Evolutionary conservation across 2,113 vertebrate genomes (phyloP).

Genomic region (Anhinga rufa): DNA sequence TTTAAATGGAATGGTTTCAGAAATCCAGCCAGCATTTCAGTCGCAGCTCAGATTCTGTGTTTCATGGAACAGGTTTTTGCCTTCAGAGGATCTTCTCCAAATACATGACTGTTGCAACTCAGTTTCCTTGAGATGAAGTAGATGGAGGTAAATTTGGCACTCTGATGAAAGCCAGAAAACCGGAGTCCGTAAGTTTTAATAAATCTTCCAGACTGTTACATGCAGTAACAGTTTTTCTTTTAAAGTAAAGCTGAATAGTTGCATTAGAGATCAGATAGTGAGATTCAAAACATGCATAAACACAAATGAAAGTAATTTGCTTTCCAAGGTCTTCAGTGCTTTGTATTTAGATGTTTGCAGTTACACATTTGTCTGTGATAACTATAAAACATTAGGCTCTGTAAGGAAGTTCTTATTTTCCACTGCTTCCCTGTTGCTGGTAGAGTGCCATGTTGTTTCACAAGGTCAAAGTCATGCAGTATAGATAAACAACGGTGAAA

Average conservation of each 20-base stretch:
- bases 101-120: slow-evolving; percentile 3
- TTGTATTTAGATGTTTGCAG: neutral
- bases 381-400: neutral
- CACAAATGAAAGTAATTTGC: neutral
- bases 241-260: neutral
- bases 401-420: neutral
- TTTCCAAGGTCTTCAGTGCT: neutral
- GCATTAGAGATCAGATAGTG: neutral
- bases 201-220: neutral
- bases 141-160: neutral
- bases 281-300: neutral
- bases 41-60: neutral
- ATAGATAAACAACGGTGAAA: neutral
- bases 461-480: neutral
- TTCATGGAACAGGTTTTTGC: slow-evolving; percentile 32
- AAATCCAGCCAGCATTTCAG: slow-evolving; percentile 3
- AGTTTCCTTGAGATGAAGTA: neutral
- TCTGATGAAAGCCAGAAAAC: neutral
- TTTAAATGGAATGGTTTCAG: slow-evolving; percentile 21
- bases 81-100: slow-evolving; percentile 8
- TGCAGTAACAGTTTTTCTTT: neutral
- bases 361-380: neutral
- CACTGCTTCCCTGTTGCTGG: neutral
- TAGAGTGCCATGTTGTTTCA: neutral
- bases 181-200: neutral